Evolutionary conservation across 2,888 invertebrate genomes (phyloP), one percentile per base, ranked within the genome.

Genomic region (Bugula neritina): DNA sequence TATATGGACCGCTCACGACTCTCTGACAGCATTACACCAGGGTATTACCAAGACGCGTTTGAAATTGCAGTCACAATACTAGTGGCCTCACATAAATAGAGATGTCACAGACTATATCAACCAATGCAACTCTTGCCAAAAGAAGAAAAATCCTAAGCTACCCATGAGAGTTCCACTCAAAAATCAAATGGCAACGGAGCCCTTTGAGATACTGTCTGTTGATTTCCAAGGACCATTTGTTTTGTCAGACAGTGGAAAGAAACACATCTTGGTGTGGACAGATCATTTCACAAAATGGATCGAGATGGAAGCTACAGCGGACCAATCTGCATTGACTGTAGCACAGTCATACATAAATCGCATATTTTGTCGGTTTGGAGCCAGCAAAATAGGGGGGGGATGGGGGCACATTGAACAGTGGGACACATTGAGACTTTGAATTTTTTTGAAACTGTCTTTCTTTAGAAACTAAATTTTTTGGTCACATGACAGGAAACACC

Each of bases 221-320:
- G 21, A 52, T 21, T 52, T 52, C 52, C 52, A 52, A 21, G 52
- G 52, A 52, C 52, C 52, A 17, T 21, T 52, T 17, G 21, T 21
- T 52, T 10, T 17, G 21, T 17, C 13, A 10, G 21, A 10, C 10
- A 17, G 52, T 52, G 52, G 52, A 52, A 52, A 25, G 27, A 63
- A 57, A 57, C 57, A 57, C 23, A 57, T 57, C 5, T 57, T 57
- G 3, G 57, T 57, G 23, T 57, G n/a, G 31, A 63, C 63, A n/a
- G 63, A 63, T n/a, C 63, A 63, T 31, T 63, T 63, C 31, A n/a
- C n/a, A n/a, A n/a, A n/a, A n/a, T n/a, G n/a, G n/a, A n/a, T n/a
- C n/a, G n/a, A n/a, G n/a, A n/a, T n/a, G n/a, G n/a, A n/a, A n/a
- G n/a, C n/a, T n/a, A n/a, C n/a, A n/a, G n/a, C n/a, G n/a, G n/a